Evolutionary conservation across 2,888 invertebrate genomes (phyloP).

Genomic region (Lycaena phlaeas): DNA sequence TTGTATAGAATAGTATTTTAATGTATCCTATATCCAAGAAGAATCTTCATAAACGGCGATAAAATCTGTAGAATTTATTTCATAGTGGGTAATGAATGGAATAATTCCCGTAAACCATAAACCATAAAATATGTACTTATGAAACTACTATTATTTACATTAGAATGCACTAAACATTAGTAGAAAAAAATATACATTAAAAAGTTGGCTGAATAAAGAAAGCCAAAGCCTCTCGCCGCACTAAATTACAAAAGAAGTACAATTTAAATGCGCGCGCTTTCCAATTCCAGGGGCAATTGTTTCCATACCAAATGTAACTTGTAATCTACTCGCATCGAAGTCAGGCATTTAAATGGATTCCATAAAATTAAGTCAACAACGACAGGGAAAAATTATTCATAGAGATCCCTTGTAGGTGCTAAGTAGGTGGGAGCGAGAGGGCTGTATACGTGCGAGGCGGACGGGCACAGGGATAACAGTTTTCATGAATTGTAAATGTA

Average conservation of each 20-base stretch:
- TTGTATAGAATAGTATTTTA: no score
- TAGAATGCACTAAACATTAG: no score
- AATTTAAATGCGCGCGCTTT: slow-evolving; percentile 7
- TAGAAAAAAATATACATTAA: no score
- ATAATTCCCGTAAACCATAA: no score
- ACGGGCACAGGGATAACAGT: slow-evolving; percentile 37
- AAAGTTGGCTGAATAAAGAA: background rate
- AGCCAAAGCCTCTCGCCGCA: background rate
- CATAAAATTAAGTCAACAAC: slow-evolving; percentile 72
- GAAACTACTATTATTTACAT: no score
- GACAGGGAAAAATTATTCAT: slow-evolving; percentile 64
- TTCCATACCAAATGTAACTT: slow-evolving; percentile 14
- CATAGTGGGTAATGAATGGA: no score
- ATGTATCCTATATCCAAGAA: no score
- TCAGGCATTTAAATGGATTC: slow-evolving; percentile 29
- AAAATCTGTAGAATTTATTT: no score
- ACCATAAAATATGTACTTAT: no score
- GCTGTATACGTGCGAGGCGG: slow-evolving; percentile 18
- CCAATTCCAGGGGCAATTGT: slow-evolving; percentile 5
- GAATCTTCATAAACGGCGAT: no score
- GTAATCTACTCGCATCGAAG: slow-evolving; percentile 19
- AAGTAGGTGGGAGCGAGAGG: slow-evolving; percentile 19
- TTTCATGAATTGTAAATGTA: slow-evolving; percentile 72
- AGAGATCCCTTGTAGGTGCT: slow-evolving; percentile 41
- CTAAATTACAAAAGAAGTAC: slow-evolving; percentile 6